A percentile compares a stretch with the other conserved stretches of the same genome.
Conservation (phyloP, 1,140 invertebrate genomes). For the Nylanderia fulva region DNA sequence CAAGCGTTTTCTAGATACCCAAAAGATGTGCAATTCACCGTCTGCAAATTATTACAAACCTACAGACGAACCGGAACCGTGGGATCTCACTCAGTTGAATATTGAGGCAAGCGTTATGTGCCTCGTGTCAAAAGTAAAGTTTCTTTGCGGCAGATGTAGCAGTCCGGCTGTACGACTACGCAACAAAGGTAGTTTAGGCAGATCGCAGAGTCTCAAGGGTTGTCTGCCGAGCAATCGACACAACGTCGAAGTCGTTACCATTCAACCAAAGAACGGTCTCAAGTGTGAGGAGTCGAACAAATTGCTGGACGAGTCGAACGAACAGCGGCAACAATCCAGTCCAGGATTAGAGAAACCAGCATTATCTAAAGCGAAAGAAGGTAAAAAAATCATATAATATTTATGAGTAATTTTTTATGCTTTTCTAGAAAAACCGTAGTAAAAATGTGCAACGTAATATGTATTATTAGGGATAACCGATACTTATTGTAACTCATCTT, state of each 20-base stretch:
- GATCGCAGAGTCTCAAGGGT: slow-evolving; percentile 80
- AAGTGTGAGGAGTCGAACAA: slow-evolving; percentile 83
- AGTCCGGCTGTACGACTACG: slow-evolving; percentile 90
- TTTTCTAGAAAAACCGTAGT: not conserved
- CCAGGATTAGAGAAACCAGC: slow-evolving; percentile 75
- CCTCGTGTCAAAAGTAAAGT: slow-evolving; percentile 92
- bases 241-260: slow-evolving; percentile 81
- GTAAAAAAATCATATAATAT: slow-evolving; percentile 63
- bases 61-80: slow-evolving; percentile 94
- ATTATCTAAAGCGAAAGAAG: slow-evolving; percentile 83
- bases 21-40: slow-evolving; percentile 91
- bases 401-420: not conserved
- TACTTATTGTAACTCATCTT: slow-evolving; percentile 76
- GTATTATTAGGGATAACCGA: slow-evolving; percentile 69
- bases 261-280: slow-evolving; percentile 82
- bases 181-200: slow-evolving; percentile 82
- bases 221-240: slow-evolving; percentile 77
- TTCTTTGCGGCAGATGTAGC: slow-evolving; percentile 90
- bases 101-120: slow-evolving; percentile 96
- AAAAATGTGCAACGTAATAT: slow-evolving; percentile 23
- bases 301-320: slow-evolving; percentile 74
- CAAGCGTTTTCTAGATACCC: slow-evolving; percentile 89
- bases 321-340: slow-evolving; percentile 69
- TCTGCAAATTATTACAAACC: slow-evolving; percentile 94
- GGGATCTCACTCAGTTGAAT: slow-evolving; percentile 95